A percentile compares a stretch with the other conserved stretches of the same genome.
phyloP scores from a whole-genome alignment of 2,113 vertebrate species.

The Ictidomys tridecemlineatus region DNA sequence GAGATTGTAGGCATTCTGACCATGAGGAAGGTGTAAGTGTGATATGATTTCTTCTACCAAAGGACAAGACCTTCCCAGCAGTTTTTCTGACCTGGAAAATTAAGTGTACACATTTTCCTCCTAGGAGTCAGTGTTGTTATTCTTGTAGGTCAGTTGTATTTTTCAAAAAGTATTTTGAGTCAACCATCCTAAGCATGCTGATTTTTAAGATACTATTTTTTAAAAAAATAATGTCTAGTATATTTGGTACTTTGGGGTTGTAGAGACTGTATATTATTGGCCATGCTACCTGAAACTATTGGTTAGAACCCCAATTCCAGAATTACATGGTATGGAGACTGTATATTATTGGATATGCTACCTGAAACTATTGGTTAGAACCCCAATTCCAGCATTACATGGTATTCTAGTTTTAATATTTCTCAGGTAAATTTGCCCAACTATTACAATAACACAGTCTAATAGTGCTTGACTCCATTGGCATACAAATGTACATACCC shows the following conservation, averaged over 20 bases:
- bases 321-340: no score
- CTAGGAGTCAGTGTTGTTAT: background rate
- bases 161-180: background rate
- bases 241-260: background rate
- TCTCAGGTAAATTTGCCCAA: no score
- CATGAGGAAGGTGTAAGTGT: background rate
- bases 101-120: background rate
- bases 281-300: no score
- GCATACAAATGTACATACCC: background rate
- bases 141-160: background rate
- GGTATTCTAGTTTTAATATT: no score
- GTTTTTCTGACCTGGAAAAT: constrained; percentile 20
- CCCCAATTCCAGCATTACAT: no score
- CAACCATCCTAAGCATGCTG: background rate
- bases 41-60: background rate
- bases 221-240: background rate
- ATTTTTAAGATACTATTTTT: background rate
- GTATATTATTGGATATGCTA: background rate
- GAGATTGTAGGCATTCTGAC: background rate
- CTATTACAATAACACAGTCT: background rate
- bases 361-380: no score
- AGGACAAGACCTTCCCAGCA: background rate
- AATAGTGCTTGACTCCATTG: background rate
- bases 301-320: no score
- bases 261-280: background rate